A percentile compares a stretch with the other conserved stretches of the same genome.
Evolutionary conservation across 2,113 vertebrate species (phyloP).

Genomic region (Crotalus viridis): DNA sequence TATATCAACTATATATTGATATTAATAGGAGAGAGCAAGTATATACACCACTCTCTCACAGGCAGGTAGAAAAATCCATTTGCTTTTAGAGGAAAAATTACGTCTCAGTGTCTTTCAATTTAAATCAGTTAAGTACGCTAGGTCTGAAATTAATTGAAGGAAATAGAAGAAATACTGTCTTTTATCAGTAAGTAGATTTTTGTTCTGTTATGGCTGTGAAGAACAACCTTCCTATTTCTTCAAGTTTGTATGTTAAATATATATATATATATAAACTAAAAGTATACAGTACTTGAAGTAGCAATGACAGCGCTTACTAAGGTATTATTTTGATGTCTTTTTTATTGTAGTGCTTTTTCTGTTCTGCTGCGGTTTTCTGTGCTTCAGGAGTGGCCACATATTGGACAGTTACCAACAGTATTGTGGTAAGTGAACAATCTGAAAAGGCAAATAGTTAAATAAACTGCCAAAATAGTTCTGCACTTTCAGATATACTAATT

Average conservation of each 20-base stretch:
- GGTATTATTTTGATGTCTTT: conserved; percentile 26
- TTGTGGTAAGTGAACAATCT: conserved; percentile 56
- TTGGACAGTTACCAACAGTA: conserved; percentile 60
- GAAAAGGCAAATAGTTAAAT: neutral
- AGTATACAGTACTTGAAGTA: neutral
- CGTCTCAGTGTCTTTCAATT: neutral
- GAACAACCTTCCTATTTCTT: neutral
- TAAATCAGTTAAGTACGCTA: neutral
- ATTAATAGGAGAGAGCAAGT: too few species aligned
- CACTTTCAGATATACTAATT: neutral
- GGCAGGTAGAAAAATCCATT: neutral
- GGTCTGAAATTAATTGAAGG: neutral
- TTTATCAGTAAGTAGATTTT: neutral
- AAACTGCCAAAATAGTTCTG: neutral
- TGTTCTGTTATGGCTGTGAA: neutral
- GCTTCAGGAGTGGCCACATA: conserved; percentile 58
- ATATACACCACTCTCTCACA: neutral
- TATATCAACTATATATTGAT: neutral
- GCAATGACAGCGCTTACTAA: neutral
- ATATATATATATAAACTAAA: neutral
- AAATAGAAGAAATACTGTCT: neutral
- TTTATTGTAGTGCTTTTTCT: conserved; percentile 68
- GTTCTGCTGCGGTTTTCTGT: conserved; percentile 68
- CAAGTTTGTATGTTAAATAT: neutral
- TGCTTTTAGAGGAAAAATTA: neutral